Evolutionary conservation across 2,113 vertebrate species (phyloP), one percentile per base, ranked within the genome.

Genomic region (Centrocercus urophasianus): DNA sequence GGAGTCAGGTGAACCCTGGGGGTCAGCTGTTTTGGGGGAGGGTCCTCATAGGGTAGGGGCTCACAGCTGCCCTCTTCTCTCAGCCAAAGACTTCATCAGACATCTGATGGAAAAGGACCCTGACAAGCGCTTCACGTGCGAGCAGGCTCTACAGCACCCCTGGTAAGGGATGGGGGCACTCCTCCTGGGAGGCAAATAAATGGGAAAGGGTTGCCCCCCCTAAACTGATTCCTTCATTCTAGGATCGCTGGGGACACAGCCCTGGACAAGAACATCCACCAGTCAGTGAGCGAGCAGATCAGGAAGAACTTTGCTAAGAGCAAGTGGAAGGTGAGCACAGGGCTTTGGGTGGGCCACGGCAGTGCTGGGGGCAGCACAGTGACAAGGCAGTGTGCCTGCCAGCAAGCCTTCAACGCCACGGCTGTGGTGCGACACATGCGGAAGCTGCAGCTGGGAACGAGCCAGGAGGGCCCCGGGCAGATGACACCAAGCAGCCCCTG

Each of bases 391-490:
- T 91, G 64, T 50, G 89, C 22, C 56, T 13, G 82, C 76, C 97
- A 99, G 99, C 99, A 99, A 99, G 99, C 99, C 5, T 99, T 99
- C 97, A 99, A 99, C 0, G 99, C 99, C 96, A 99, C 99, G 2
- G 99, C 98, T 1, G 99, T 99, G 95, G 98, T 99, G 61, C 97
- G 99, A 67, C 99, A 99, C 97, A 99, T 99, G 99, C 97, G 99
- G 91, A 98, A 98, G 91, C 98, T 99, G 74, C 99, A 99, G 96
- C 97, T 99, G 76, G 98, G 99, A 81, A 98, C 98, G 86, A 99
- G 99, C 90, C 97, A 98, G 82, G 99, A 99, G 18, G 97, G 98
- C 10, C 96, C 98, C 7, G 97, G 93, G 36, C 98, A 98, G 95
- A 98, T 91, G 7, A 96, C 96, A 69, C 95, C 97, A 43, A 98